These are phyloP conservation scores for Chrysomela aeneicollis DNA, from an alignment of 2,888 invertebrate species.

Conservation along the genomic window DNA sequence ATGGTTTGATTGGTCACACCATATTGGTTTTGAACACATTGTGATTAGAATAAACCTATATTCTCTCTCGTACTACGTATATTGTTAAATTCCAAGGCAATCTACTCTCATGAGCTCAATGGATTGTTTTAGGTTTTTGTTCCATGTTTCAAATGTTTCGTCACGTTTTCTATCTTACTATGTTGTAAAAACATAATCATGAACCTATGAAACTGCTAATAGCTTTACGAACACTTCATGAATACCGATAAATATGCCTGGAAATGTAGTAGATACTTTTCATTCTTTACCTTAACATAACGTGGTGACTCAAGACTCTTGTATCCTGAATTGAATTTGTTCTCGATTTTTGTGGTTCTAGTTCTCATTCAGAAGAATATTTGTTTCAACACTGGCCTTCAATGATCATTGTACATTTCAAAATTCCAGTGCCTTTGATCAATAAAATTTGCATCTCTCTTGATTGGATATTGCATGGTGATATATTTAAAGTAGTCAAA, in stretches of 20 bases:
- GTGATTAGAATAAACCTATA: no score
- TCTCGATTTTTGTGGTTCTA: conserved; percentile 12
- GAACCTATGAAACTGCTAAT: conserved; percentile 53
- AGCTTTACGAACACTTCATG: conserved; percentile 58
- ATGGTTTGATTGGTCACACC: no score
- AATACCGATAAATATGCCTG: conserved; percentile 57
- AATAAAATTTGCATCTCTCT: no score
- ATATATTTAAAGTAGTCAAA: no score
- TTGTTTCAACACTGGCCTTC: no score
- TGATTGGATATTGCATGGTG: no score
- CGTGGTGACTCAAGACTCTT: conserved; percentile 33
- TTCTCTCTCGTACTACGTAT: not conserved
- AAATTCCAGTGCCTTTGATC: no score
- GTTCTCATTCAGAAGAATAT: no score
- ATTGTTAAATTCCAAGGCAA: not conserved
- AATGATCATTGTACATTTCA: no score
- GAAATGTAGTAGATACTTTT: conserved; percentile 47
- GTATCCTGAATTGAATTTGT: conserved; percentile 36
- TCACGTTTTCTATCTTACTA: conserved; percentile 46
- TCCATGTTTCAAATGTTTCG: conserved; percentile 45
- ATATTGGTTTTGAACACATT: no score
- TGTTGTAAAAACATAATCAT: conserved; percentile 56
- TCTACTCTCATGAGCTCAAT: not conserved
- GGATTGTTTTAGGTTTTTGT: conserved; percentile 29
- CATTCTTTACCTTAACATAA: conserved; percentile 39